Percentiles rank a stretch among this genome's conserved stretches.
Evolutionary conservation across 1,140 invertebrate genomes (phyloP).

Genomic region (Heterodera carotae): DNA sequence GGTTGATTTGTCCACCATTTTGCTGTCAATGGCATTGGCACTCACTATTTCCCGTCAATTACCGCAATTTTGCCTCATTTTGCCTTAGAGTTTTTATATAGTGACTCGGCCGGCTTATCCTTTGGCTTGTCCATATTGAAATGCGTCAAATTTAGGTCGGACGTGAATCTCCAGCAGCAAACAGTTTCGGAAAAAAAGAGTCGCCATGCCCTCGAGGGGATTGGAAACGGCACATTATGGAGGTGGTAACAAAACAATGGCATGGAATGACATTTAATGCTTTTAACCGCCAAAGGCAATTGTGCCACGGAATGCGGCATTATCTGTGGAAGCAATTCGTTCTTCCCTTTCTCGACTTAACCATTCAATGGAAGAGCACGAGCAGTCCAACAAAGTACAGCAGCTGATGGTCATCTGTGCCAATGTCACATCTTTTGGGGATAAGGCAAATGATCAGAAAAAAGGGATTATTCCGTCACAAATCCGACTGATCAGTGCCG

Average conservation of each 20-base stretch:
- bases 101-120: too few species aligned
- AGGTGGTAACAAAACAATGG: neutral
- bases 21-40: too few species aligned
- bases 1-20: too few species aligned
- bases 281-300: constrained; percentile 1
- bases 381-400: neutral
- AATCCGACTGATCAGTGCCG: constrained; percentile 6
- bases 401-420: constrained; percentile 9
- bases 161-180: neutral
- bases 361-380: neutral
- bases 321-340: constrained; percentile 11
- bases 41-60: too few species aligned
- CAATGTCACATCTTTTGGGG: neutral
- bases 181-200: neutral
- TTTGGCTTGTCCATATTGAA: too few species aligned
- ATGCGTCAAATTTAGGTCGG: neutral
- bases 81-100: too few species aligned
- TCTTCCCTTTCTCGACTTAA: neutral
- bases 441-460: neutral
- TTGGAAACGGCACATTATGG: neutral
- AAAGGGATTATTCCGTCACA: neutral
- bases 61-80: too few species aligned
- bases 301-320: neutral
- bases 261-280: neutral
- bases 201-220: neutral